Evolutionary conservation across 2,888 invertebrate species (phyloP), one percentile per base, ranked within the genome.

Genomic region (Callyntrura sp.): DNA sequence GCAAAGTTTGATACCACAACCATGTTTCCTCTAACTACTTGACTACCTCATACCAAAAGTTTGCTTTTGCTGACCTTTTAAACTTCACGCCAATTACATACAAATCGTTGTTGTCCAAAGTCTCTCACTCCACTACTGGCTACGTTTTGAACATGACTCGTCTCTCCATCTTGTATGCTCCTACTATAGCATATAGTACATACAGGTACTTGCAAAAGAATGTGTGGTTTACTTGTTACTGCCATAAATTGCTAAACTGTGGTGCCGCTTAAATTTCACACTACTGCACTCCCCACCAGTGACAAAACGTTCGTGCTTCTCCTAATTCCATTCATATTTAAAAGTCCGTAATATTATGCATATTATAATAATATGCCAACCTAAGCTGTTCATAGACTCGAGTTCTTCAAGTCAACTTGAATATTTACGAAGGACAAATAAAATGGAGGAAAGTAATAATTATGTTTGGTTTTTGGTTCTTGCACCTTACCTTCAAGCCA

Each of bases 321-420:
- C 70, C 45, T 73, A 45, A 73, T 73, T 73, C 17, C 70, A 73
- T 73, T 43, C 70, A 73, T 73, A 73, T 45, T 45, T 45, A 73
- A 73, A 45, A 48, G 1, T 73, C 45, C 28, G 6, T n/a, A n/a
- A n/a, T n/a, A n/a, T n/a, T n/a, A n/a, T n/a, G n/a, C n/a, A n/a
- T n/a, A n/a, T n/a, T n/a, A n/a, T n/a, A 25, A 35, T 35, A 35
- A 35, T 35, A 35, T 17, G 9, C 23, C 23, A 11, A 3, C 2
- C 23, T 25, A 9, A 23, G 25, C 14, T 17, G 17, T 23, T 28
- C 14, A 17, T n/a, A 17, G 25, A 73, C 70, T 20, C 45, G n/a
- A 73, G 70, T 73, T 45, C 43, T 45, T 20, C 45, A 9, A 73
- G 70, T 73, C 20, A 45, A 45, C 25, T 73, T 20, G 11, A 45